Percentiles rank a stretch among this genome's conserved stretches.
phyloP scores from a whole-genome alignment of 2,888 invertebrate species.

The Nomada ruficornis region DNA sequence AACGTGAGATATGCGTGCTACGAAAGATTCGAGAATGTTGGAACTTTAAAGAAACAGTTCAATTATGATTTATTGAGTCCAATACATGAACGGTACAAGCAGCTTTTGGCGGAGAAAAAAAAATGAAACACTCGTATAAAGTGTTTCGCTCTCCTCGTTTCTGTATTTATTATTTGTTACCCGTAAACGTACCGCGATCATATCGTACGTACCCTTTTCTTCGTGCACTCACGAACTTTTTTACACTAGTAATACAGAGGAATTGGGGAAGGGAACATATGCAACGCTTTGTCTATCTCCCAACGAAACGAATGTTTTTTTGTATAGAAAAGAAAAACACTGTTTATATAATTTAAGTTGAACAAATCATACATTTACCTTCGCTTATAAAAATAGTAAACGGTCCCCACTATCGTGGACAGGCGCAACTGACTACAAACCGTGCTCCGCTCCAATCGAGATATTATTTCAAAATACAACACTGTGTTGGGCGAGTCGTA shows the following conservation, averaged over 20 bases:
- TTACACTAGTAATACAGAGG: not conserved
- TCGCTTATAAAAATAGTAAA: constrained; percentile 83
- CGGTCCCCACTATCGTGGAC: constrained; percentile 74
- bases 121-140: constrained; percentile 60
- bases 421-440: constrained; percentile 75
- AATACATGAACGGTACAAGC: constrained; percentile 77
- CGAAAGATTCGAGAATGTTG: constrained; percentile 18
- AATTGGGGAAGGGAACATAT: constrained; percentile 22
- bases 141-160: constrained; percentile 4
- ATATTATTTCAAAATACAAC: constrained; percentile 66
- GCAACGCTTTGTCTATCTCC: constrained; percentile 16
- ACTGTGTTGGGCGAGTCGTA: constrained; percentile 45
- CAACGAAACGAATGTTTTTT: constrained; percentile 53
- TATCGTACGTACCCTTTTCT: constrained; percentile 38
- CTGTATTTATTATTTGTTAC: not conserved
- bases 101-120: constrained; percentile 57
- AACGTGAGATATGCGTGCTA: not conserved
- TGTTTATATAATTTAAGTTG: constrained; percentile 74
- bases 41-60: constrained; percentile 57
- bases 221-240: constrained; percentile 3
- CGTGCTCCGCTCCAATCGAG: constrained; percentile 66
- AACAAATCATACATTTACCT: constrained; percentile 80
- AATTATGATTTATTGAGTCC: constrained; percentile 77
- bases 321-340: constrained; percentile 69
- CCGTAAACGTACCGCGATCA: constrained; percentile 11